phyloP scores from a whole-genome alignment of 2,888 invertebrate species.

The Caenorhabditis becei region DNA sequence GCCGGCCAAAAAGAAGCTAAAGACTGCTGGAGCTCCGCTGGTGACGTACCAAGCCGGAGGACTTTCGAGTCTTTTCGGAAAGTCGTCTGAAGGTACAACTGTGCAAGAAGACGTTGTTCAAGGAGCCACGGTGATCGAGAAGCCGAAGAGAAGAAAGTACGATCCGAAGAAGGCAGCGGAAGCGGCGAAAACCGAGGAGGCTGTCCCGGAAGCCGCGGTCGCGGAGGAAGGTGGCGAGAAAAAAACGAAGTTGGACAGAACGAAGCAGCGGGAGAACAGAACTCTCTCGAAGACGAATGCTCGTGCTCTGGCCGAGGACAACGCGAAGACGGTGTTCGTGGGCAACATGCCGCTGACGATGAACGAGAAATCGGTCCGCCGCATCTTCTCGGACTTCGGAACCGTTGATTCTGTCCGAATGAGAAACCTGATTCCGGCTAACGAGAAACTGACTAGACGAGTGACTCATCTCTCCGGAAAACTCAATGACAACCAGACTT shows the following conservation, averaged over 20 bases:
- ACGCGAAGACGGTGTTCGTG: conserved; percentile 63
- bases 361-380: conserved; percentile 60
- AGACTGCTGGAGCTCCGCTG: neutral
- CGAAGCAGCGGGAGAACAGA: conserved; percentile 62
- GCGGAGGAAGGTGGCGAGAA: conserved; percentile 12
- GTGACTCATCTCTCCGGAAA: conserved; percentile 62
- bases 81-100: conserved; percentile 22
- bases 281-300: conserved; percentile 50
- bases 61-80: conserved; percentile 63
- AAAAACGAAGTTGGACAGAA: conserved; percentile 30
- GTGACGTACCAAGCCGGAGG: conserved; percentile 59
- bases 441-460: conserved; percentile 62
- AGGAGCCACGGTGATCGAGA: conserved; percentile 46
- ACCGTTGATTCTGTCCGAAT: conserved; percentile 61
- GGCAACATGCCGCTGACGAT: conserved; percentile 67
- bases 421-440: conserved; percentile 63
- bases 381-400: conserved; percentile 64
- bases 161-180: conserved; percentile 27
- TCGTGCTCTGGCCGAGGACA: conserved; percentile 51
- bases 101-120: conserved; percentile 46
- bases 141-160: conserved; percentile 50
- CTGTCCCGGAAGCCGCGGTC: neutral
- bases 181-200: conserved; percentile 15
- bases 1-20: conserved; percentile 23
- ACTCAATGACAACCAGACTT: conserved; percentile 63